Evolutionary conservation across 92 coral and sea anemone genomes (phyloP), one percentile per base, ranked within the genome.

Genomic region (Desmophyllum pertusum): DNA sequence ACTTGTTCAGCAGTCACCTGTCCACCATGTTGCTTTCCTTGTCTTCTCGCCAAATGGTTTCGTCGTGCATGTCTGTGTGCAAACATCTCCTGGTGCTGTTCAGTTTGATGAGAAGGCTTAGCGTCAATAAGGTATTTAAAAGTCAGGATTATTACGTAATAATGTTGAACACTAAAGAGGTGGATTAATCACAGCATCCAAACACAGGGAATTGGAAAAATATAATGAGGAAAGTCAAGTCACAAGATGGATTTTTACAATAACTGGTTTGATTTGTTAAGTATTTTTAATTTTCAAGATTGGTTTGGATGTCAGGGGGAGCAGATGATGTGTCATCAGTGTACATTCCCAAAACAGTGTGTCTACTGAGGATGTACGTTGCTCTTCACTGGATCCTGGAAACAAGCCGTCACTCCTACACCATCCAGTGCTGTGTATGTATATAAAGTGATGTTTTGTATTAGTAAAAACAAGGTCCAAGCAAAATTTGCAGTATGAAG

Each of bases 401-500:
- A n/a, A 62, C 96, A 90, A 75, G 59, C 81, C 31, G 94, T 92
- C 39, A 71, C 88, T 3, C 94, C 98, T 14, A 91, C 98, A 18
- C 98, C 98, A 31, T 90, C 97, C 15, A 96, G 94, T 86, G 98
- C 99, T 36, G 64, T 90, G 99, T 96, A 92, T 76, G 99, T 96
- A 69, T 48, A 31, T 37, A 36, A 6, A 40, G 35, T 37, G 5
- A 57, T 25, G 64, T 57, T 25, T 57, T n/a, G 6, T 57, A 25
- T n/a, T 6, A 25, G 1, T 57, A 7, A 25, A 25, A 25, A 25
- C 9, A 6, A 57, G 29, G 31, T 13, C 2, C 3, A 57, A n/a
- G 27, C n/a, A 57, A 25, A 27, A 19, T 52, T 52, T 17, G 52
- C 15, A 46, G 15, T 46, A 18, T 46, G 52, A 5, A 18, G 59